Base-by-base conservation (phyloP, 2,888 invertebrate genomes). In the Troides helena region DNA sequence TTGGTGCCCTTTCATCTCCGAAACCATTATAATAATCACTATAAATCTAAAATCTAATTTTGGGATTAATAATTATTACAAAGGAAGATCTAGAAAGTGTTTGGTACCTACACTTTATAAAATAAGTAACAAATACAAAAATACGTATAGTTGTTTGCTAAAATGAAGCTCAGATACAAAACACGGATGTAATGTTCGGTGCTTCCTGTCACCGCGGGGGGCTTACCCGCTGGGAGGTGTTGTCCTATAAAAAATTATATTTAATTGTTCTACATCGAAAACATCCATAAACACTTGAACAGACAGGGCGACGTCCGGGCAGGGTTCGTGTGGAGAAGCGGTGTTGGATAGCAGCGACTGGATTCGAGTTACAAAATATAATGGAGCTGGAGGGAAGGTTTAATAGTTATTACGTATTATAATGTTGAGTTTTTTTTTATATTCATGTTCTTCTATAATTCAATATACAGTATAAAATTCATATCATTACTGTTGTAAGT, bases 291-390 rank as follows among this genome's bases (percentile, higher is more conserved):
- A 65, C 57, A 46, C 61, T 18, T 12, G 30, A 53, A 62, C 56
- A 17, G 60, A 61, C 36, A 36, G n/a, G 65, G n/a, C 61, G 57
- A 56, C 57, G 50, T 65, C 53, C 18, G 39, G 43, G 57, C 66
- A 21, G 39, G 21, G 21, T 21, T 14, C 14, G 21, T 62, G 62
- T 65, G 10, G 10, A 57, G 58, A 58, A 46, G 57, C 50, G 46
- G 69, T 65, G 62, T 69, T 57, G 57, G 46, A 62, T 69, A 50
- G 46, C 65, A 50, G 36, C 57, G 61, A 62, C 65, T 30, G 46
- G 65, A 17, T 46, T 69, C 58, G 70, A 39, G 72, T 72, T 74
- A 67, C 72, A 46, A 58, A 68, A 70, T 72, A 62, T 30, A 71
- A 72, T 71, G 71, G 70, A 71, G 70, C 65, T 70, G 74, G 64